Percentiles rank a stretch among this genome's conserved stretches.
These are phyloP conservation scores for Ennomos erosarius DNA, from an alignment of 2,888 invertebrate genomes.

Conservation along the genomic window DNA sequence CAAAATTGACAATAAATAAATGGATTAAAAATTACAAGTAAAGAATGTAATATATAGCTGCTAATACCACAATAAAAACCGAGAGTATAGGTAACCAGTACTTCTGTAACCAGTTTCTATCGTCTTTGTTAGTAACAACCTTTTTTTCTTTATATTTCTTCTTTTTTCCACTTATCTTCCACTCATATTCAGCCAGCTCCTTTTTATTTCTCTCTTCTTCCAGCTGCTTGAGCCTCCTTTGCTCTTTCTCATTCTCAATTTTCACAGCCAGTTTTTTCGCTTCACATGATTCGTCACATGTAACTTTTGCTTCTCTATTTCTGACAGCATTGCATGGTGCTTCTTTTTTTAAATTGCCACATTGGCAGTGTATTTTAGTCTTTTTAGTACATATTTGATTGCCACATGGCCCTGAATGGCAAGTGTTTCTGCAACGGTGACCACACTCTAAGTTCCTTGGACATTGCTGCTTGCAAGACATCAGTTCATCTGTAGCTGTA, in stretches of 20 bases:
- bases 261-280: conserved; percentile 83
- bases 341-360: conserved; percentile 91
- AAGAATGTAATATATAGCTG: conserved; percentile 54
- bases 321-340: conserved; percentile 87
- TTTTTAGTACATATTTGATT: conserved; percentile 91
- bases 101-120: conserved; percentile 67
- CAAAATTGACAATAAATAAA: conserved; percentile 6
- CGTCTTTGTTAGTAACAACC: conserved; percentile 72
- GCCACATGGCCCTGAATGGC: conserved; percentile 90
- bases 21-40: conserved; percentile 32
- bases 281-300: conserved; percentile 88
- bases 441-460: conserved; percentile 94
- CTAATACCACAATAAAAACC: conserved; percentile 52
- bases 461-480: conserved; percentile 93
- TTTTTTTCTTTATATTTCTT: conserved; percentile 81
- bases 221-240: conserved; percentile 82
- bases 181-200: conserved; percentile 91
- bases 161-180: conserved; percentile 89
- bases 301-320: conserved; percentile 74
- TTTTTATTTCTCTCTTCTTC: conserved; percentile 89
- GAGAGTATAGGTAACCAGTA: conserved; percentile 75
- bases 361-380: conserved; percentile 91
- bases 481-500: conserved; percentile 72
- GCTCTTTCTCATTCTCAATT: conserved; percentile 81
- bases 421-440: conserved; percentile 91